Conservation (phyloP, 2,888 invertebrate genomes). For the Muschampia plurimacula region DNA sequence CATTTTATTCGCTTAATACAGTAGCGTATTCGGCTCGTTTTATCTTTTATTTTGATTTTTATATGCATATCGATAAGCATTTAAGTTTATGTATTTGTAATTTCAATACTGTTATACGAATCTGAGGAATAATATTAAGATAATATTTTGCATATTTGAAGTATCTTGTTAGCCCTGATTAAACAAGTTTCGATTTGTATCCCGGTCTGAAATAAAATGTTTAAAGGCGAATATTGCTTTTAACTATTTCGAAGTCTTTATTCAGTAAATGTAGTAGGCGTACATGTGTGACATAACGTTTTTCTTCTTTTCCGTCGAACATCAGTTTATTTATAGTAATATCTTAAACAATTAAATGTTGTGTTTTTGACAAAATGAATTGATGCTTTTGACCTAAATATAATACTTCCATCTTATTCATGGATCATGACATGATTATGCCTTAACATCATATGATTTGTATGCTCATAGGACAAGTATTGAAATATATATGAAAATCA, state of each 20-base stretch:
- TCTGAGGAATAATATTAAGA: constrained; percentile 16
- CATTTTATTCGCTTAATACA: constrained; percentile 29
- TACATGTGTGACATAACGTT: too few relatives aligned
- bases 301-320: too few relatives aligned
- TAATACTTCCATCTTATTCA: too few relatives aligned
- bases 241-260: neutral
- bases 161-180: constrained; percentile 12
- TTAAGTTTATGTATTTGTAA: constrained; percentile 31
- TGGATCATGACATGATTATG: too few relatives aligned
- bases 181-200: constrained; percentile 17
- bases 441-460: too few relatives aligned
- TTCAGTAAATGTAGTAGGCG: neutral
- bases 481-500: too few relatives aligned
- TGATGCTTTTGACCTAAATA: too few relatives aligned
- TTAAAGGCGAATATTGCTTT: neutral
- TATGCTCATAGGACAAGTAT: too few relatives aligned
- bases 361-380: too few relatives aligned
- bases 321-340: too few relatives aligned
- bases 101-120: constrained; percentile 22
- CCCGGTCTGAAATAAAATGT: neutral
- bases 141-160: constrained; percentile 22
- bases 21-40: constrained; percentile 25
- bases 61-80: constrained; percentile 22
- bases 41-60: constrained; percentile 27
- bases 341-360: too few relatives aligned